A percentile compares a stretch with the other conserved stretches of the same genome.
Conservation (phyloP, 2,113 vertebrate genomes). For the Scomber scombrus region DNA sequence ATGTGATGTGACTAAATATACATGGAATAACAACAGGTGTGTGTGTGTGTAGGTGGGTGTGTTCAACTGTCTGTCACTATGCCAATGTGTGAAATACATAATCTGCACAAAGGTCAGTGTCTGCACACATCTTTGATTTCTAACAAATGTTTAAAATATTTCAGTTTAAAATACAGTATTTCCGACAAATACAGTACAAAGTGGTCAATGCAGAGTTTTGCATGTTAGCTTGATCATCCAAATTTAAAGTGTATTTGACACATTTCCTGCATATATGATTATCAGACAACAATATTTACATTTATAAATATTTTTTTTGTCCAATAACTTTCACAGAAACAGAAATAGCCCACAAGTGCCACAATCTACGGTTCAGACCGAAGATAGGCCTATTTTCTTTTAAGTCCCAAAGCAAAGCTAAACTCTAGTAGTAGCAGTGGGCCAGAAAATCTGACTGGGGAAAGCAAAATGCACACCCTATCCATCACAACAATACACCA, state of each 20-base stretch:
- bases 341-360: not conserved
- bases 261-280: not conserved
- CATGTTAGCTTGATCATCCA: not conserved
- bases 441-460: constrained; percentile 42
- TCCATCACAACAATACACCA: constrained; percentile 47
- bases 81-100: constrained; percentile 10
- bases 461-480: constrained; percentile 43
- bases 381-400: constrained; percentile 36
- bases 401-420: constrained; percentile 42
- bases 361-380: constrained; percentile 10
- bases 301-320: too few relatives aligned
- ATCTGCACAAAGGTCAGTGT: not conserved
- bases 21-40: constrained; percentile 30
- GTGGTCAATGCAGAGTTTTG: not conserved
- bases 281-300: not conserved
- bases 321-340: not conserved
- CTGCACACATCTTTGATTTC: constrained; percentile 5
- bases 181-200: constrained; percentile 3
- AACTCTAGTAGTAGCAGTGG: constrained; percentile 43
- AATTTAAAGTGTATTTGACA: not conserved
- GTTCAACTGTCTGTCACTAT: constrained; percentile 2
- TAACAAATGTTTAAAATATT: not conserved
- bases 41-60: constrained; percentile 26
- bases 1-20: constrained; percentile 55
- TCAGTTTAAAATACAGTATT: constrained; percentile 3